Base-by-base conservation (phyloP, 2,113 vertebrate species). In the Oryzias curvinotus region DNA sequence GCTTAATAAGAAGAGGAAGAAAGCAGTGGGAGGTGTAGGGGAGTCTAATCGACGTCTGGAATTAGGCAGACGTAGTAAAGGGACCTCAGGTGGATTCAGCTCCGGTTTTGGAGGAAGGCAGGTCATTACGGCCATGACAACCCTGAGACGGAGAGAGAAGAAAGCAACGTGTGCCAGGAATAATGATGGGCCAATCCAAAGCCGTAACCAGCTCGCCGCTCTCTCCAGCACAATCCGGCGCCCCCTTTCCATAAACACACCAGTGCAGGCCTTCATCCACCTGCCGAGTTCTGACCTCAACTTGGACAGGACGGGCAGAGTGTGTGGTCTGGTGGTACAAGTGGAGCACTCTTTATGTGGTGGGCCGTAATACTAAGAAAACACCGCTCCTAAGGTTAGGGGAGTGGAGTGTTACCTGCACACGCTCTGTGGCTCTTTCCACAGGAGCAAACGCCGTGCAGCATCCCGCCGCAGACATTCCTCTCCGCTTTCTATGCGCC, bases 171-270 rank as follows among this genome's bases (percentile, higher is more conserved):
- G 87, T 90, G 89, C 83, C 82, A 70, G 56, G 87, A 89, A 90
- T 90, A 87, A 83, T 77, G 82, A 89, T 84, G 13, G 62, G 47
- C 79, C 84, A 88, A 90, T 90, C 85, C 82, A 70, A 61, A 65
- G 65, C 58, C 65, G 80, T 85, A 88, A 90, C 80, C 77, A 72
- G 71, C 60, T 48, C 1, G 21, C 76, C 72, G 53, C 78, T 79
- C 65, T 48, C 56, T 50, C 57, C 59, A 51, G 68, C 81, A 87
- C 77, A 80, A 46, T 58, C 71, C 25, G 0, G 14, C 16, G 58
- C 16, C 61, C 14, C 6, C 1, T 2, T 45, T 61, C 21, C 58
- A 30, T 52, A 51, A 36, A 51, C 52, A 60, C 21, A 54, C 17
- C 49, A 71, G 14, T 26, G 51, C 60, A 17, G 52, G 73, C 62